Conservation (phyloP, 2,113 vertebrate genomes). For the Colius striatus region DNA sequence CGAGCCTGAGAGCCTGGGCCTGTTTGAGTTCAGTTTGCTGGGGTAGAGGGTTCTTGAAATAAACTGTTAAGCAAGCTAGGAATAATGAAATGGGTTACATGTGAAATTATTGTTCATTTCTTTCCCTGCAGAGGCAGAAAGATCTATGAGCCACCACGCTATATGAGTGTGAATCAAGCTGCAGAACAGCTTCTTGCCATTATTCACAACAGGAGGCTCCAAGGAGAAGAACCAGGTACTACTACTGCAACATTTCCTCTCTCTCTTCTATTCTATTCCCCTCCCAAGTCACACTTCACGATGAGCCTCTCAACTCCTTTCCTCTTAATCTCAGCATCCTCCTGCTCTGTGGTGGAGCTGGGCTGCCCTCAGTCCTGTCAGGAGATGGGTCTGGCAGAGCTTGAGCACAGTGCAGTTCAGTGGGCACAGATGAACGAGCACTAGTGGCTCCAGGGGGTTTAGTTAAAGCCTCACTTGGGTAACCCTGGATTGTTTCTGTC, state of each 20-base stretch:
- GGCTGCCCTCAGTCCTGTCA: not conserved
- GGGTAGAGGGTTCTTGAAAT: not conserved
- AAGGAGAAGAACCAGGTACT: conserved; percentile 85
- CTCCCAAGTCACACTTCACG: not conserved
- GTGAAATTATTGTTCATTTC: not conserved
- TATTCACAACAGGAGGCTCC: conserved; percentile 79
- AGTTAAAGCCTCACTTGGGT: not conserved
- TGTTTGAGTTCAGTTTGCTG: not conserved
- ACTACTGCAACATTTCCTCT: not conserved
- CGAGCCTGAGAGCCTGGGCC: not conserved
- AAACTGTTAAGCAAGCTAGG: not conserved
- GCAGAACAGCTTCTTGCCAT: conserved; percentile 90
- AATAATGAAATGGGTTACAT: not conserved
- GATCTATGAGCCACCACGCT: conserved; percentile 91
- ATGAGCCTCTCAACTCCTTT: not conserved
- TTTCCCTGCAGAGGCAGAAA: conserved; percentile 85
- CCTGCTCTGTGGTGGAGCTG: not conserved
- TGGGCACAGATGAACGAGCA: not conserved
- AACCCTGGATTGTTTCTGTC: not conserved
- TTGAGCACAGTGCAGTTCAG: not conserved
- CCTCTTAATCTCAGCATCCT: not conserved
- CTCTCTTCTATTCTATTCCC: not conserved
- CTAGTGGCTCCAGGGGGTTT: not conserved
- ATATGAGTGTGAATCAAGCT: conserved; percentile 91
- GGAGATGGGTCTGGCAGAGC: not conserved